Conservation (phyloP, 2,888 invertebrate species). For the Drosophila neotestacea region DNA sequence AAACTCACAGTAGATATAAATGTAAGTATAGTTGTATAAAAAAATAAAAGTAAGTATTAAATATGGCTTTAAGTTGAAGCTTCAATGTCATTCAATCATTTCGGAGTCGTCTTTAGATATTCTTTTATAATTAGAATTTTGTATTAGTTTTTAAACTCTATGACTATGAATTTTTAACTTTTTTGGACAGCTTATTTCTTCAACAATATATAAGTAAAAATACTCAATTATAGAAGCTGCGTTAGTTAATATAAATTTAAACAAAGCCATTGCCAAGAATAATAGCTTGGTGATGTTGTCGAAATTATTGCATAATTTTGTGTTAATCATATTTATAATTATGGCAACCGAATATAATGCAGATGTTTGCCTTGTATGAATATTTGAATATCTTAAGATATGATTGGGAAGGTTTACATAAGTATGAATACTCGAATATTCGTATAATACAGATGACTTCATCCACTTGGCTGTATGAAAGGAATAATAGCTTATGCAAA, state of each 20-base stretch:
- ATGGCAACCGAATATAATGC: constrained; percentile 17
- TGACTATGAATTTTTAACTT: too few species aligned
- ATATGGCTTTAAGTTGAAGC: too few species aligned
- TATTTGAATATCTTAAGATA: constrained; percentile 9
- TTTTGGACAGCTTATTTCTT: too few species aligned
- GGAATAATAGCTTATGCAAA: constrained; percentile 59
- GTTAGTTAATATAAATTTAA: not conserved
- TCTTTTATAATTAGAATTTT: too few species aligned
- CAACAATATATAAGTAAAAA: too few species aligned
- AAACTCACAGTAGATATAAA: too few species aligned
- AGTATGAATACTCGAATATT: constrained; percentile 5
- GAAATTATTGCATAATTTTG: not conserved
- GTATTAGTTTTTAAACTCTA: too few species aligned
- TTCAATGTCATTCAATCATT: too few species aligned
- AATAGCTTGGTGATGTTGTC: not conserved
- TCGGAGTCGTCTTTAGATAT: too few species aligned
- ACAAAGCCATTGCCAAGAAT: not conserved
- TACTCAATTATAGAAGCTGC: too few species aligned
- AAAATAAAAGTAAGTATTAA: too few species aligned
- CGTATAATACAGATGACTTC: constrained; percentile 30
- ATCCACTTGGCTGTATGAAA: constrained; percentile 21
- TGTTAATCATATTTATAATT: constrained; percentile 19
- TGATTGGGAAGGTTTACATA: constrained; percentile 4
- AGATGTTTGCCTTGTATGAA: constrained; percentile 1
- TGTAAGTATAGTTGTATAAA: too few species aligned